Evolutionary conservation across 1,140 invertebrate species (phyloP).

Genomic region (Drosophila saltans): DNA sequence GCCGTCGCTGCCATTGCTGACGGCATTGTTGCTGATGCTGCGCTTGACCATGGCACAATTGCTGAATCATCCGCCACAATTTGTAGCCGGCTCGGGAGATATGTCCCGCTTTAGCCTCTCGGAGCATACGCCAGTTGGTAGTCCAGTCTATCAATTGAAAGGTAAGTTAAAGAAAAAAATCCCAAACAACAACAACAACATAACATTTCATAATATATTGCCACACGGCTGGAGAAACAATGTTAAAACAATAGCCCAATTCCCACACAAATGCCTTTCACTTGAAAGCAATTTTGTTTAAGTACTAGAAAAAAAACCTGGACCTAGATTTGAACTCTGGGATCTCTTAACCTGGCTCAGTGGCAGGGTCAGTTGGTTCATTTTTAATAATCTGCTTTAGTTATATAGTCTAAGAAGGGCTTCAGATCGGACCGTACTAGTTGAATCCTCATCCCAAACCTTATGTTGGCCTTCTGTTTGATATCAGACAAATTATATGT

Average conservation of each 20-base stretch:
- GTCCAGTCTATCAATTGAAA: slow-evolving; percentile 89
- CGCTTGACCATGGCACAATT: slow-evolving; percentile 56
- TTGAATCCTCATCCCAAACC: too few relatives aligned
- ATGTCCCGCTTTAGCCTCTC: slow-evolving; percentile 90
- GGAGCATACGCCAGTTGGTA: slow-evolving; percentile 90
- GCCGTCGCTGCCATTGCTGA: slow-evolving; percentile 40
- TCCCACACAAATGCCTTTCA: slow-evolving; percentile 72
- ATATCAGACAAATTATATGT: too few relatives aligned
- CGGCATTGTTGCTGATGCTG: slow-evolving; percentile 26
- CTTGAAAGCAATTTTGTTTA: slow-evolving; percentile 33
- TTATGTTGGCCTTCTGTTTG: too few relatives aligned
- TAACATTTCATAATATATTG: slow-evolving; percentile 61
- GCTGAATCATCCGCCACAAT: slow-evolving; percentile 89
- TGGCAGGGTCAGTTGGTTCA: too few relatives aligned
- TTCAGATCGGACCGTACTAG: too few relatives aligned
- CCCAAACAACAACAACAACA: slow-evolving; percentile 30
- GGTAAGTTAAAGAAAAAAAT: slow-evolving; percentile 82
- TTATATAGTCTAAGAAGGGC: too few relatives aligned
- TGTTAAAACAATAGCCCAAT: slow-evolving; percentile 60
- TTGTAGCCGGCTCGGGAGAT: slow-evolving; percentile 89
- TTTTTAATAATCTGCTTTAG: too few relatives aligned
- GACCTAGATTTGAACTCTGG: neutral
- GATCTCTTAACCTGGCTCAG: too few relatives aligned
- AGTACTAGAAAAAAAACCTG: slow-evolving; percentile 21
- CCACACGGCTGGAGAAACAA: slow-evolving; percentile 38